phyloP scores from a whole-genome alignment of 2,113 vertebrate species.

The Pituophis catenifer region DNA sequence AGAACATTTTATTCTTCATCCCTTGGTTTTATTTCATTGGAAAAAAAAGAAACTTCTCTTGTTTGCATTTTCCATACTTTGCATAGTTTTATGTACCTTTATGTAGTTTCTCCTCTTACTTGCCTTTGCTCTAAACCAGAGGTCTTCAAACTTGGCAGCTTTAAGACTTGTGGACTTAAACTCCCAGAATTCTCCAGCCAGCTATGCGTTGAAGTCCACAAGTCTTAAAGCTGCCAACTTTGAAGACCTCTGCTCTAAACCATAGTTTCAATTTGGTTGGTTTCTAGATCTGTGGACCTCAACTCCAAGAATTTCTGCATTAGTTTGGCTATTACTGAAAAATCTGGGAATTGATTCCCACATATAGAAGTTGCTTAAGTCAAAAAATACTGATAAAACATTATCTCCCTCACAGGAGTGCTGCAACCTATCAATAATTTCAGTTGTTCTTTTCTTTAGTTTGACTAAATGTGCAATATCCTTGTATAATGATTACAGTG shows the following conservation, averaged over 20 bases:
- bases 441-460: neutral
- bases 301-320: neutral
- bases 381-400: neutral
- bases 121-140: neutral
- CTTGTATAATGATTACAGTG: neutral
- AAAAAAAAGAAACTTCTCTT: neutral
- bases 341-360: neutral
- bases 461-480: neutral
- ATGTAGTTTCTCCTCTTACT: neutral
- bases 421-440: neutral
- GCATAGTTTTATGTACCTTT: neutral
- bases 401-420: neutral
- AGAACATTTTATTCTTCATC: neutral
- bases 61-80: neutral
- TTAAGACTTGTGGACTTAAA: no score
- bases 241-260: neutral
- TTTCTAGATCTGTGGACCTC: neutral
- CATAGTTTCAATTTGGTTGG: neutral
- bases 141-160: no score
- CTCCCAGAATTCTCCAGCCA: no score
- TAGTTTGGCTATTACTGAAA: neutral
- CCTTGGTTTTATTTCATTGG: neutral
- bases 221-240: no score
- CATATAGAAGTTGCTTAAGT: neutral
- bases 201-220: no score